phyloP scores from a whole-genome alignment of 2,113 vertebrate species.

The Takifugu bimaculatus region DNA sequence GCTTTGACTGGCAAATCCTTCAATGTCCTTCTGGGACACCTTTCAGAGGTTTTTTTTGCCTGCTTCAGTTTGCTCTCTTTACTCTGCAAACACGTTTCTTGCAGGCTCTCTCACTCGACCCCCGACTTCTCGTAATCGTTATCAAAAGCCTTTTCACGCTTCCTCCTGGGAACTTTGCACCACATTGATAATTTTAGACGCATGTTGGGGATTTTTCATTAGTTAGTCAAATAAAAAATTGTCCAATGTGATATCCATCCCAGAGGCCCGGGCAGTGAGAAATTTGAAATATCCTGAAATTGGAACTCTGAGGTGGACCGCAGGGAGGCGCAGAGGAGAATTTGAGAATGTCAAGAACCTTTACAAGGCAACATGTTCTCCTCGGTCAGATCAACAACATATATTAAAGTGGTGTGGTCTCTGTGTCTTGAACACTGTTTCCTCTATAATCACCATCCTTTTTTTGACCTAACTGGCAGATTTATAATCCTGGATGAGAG shows the following conservation, averaged over 20 bases:
- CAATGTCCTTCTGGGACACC: conserved; percentile 33
- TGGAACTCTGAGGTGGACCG: conserved; percentile 62
- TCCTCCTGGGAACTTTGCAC: conserved; percentile 14
- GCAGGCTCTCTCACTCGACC: neutral
- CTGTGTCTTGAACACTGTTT: conserved; percentile 41
- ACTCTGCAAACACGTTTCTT: neutral
- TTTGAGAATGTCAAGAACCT: conserved; percentile 66
- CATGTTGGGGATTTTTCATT: conserved; percentile 44
- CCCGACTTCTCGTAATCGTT: neutral
- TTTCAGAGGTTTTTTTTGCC: conserved; percentile 23
- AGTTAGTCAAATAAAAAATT: conserved; percentile 58
- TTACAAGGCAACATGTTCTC: conserved; percentile 51
- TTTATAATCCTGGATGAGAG: too few species aligned
- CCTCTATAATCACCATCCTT: conserved; percentile 22
- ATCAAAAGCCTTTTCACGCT: neutral
- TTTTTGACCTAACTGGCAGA: too few species aligned
- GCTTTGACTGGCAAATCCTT: conserved; percentile 64
- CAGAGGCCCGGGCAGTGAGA: conserved; percentile 42
- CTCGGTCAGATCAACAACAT: conserved; percentile 47
- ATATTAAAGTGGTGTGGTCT: conserved; percentile 39
- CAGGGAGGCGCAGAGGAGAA: conserved; percentile 54
- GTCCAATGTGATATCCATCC: conserved; percentile 56
- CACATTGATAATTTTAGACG: conserved; percentile 40
- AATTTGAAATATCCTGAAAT: conserved; percentile 55
- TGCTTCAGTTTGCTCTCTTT: conserved; percentile 13